Evolutionary conservation across 2,888 invertebrate species (phyloP), one percentile per base, ranked within the genome.

Genomic region (Emmelina monodactyla): DNA sequence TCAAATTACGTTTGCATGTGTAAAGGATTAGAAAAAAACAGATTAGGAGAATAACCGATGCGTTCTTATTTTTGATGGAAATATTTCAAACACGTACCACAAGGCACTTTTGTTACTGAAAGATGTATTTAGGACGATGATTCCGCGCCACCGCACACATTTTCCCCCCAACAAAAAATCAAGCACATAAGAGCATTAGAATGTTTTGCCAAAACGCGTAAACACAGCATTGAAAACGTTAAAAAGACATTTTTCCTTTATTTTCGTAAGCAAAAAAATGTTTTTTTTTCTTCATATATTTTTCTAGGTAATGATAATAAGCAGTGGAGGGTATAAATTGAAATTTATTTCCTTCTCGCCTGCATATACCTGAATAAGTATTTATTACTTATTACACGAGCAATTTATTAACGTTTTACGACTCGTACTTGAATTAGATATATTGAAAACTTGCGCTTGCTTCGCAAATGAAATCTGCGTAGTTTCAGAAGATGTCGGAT

Each of bases 121-220:
- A 62, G 66, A 68, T 63, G 66, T 65, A 67, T 70, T 66, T 66
- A 61, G 55, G 44, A 62, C 58, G 65, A 66, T 67, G 68, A 71
- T 72, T 68, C 60, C 70, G 58, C 65, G 41, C 62, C 70, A 66
- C 64, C 66, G 67, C 72, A 66, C 66, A 66, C 65, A 65, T 70
- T 71, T 68, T 68, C 63, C 58, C 56, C 58, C 58, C 49, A 51
- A 56, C 50, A 51, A 60, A 29, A 62, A 66, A 66, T 64, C 65
- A 65, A 57, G 58, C 55, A 50, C 50, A 55, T 62, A 63, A 62
- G 58, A 63, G 58, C 62, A 67, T 71, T 71, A 69, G 65, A 64
- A 57, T 51, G 49, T 60, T 41, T 10, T 25, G 25, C 25, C n/a
- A n/a, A n/a, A n/a, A n/a, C n/a, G n/a, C n/a, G n/a, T n/a, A n/a